Conservation (phyloP, 2,797 vertebrate genomes). For the Helicolenus hilgendorfi region DNA sequence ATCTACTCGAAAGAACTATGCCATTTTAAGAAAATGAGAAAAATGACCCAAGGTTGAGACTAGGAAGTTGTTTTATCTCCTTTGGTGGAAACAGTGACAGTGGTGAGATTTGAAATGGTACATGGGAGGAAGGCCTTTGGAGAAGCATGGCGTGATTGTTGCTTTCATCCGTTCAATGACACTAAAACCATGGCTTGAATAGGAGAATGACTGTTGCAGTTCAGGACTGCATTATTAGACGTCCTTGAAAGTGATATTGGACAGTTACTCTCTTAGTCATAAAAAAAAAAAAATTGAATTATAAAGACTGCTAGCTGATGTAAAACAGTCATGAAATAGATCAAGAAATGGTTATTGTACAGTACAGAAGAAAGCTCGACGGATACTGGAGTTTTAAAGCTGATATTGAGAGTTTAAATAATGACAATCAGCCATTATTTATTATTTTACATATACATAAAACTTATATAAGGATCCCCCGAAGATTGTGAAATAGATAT, state of each 20-base stretch:
- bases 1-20: conserved; percentile 25
- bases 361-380: not conserved
- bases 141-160: not conserved
- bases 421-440: not conserved
- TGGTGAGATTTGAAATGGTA: not conserved
- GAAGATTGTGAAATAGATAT: not conserved
- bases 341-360: not conserved
- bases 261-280: not conserved
- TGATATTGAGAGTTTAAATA: not conserved
- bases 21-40: conserved; percentile 20
- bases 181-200: not conserved
- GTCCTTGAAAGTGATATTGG: not conserved
- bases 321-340: not conserved
- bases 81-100: conserved; percentile 11
- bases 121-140: conserved; percentile 15
- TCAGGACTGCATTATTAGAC: not conserved
- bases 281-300: not conserved
- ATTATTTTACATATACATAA: not conserved
- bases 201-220: not conserved
- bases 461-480: not conserved
- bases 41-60: not conserved
- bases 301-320: not conserved
- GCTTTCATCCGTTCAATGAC: conserved; percentile 8
- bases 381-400: not conserved
- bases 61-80: not conserved